Conservation (phyloP, 2,113 vertebrate genomes). For the Maccullochella peelii region DNA sequence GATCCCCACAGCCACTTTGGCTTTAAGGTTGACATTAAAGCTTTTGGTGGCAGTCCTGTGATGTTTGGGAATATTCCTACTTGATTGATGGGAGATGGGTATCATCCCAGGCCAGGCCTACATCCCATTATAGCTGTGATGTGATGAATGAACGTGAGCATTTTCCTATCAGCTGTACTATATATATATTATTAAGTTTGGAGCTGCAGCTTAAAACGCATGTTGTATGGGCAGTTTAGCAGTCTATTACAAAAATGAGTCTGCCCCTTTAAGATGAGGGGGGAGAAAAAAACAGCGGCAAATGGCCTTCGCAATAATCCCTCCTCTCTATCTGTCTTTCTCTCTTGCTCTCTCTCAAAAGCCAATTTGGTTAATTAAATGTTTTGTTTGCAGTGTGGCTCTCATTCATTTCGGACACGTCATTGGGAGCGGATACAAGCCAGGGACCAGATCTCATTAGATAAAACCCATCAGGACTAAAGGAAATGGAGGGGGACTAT, state of each 20-base stretch:
- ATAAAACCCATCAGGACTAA: constrained; percentile 99
- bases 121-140: constrained; percentile 72
- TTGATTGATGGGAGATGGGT: constrained; percentile 68
- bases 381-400: constrained; percentile 99
- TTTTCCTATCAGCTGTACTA: constrained; percentile 65
- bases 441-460: constrained; percentile 99
- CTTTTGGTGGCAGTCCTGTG: constrained; percentile 44
- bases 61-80: constrained; percentile 41
- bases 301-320: constrained; percentile 88
- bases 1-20: constrained; percentile 65
- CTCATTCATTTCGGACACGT: constrained; percentile 99
- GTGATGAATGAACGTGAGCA: constrained; percentile 30
- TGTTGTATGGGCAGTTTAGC: constrained; percentile 72
- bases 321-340: constrained; percentile 84
- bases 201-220: constrained; percentile 70
- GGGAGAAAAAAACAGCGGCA: constrained; percentile 69
- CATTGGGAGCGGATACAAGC: constrained; percentile 98
- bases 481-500: constrained; percentile 99
- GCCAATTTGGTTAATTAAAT: constrained; percentile 99
- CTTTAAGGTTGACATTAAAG: constrained; percentile 54
- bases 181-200: constrained; percentile 47
- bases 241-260: constrained; percentile 77
- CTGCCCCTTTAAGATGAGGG: constrained; percentile 89
- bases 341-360: constrained; percentile 90
- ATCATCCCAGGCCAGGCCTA: constrained; percentile 64